Evolutionary conservation across 2,113 vertebrate species (phyloP).

Genomic region (Oreotrochilus melanogaster): DNA sequence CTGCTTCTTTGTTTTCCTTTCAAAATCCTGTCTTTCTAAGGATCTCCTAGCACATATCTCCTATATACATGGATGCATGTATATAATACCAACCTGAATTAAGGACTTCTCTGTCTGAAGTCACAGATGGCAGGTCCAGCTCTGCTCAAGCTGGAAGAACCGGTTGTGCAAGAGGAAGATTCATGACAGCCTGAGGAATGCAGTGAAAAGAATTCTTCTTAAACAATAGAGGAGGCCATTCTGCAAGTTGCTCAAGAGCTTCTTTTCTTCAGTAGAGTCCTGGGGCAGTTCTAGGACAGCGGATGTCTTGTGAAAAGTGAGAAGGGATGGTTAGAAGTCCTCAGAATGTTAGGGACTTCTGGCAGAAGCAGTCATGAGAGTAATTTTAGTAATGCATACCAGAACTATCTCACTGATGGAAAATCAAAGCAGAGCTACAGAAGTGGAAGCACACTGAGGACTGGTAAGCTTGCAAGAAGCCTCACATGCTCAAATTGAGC

Average conservation of each 20-base stretch:
- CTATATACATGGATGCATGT: no score
- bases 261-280: constrained; percentile 31
- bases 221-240: constrained; percentile 17
- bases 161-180: constrained; percentile 42
- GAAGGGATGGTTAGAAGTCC: not conserved
- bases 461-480: not conserved
- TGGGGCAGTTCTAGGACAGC: not conserved
- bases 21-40: not conserved
- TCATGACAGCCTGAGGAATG: constrained; percentile 34
- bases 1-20: not conserved
- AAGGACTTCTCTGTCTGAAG: not conserved
- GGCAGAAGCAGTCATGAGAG: not conserved
- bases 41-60: not conserved
- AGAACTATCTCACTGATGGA: not conserved
- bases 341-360: not conserved
- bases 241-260: constrained; percentile 35
- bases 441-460: not conserved
- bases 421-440: not conserved
- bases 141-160: constrained; percentile 16
- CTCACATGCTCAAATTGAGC: not conserved
- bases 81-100: not conserved
- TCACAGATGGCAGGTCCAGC: not conserved
- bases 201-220: not conserved
- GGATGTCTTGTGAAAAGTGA: not conserved
- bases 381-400: not conserved